A percentile compares a stretch with the other conserved stretches of the same genome.
Conservation (phyloP, 2,888 invertebrate species). For the Nysson spinosus region DNA sequence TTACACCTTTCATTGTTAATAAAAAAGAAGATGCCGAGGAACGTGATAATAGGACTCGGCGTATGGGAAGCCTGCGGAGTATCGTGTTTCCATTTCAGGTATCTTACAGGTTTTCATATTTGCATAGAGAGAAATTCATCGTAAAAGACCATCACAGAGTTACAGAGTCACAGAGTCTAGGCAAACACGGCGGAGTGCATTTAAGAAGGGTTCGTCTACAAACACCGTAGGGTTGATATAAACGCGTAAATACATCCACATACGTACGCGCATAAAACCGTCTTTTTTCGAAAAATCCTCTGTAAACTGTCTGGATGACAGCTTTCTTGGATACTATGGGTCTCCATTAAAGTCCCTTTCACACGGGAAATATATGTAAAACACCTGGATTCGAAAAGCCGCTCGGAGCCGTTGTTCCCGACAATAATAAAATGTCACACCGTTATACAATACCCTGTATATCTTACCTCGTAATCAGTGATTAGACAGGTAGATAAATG, state of each 20-base stretch:
- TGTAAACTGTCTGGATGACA: constrained; percentile 40
- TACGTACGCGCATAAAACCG: constrained; percentile 47
- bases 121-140: constrained; percentile 54
- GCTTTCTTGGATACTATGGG: constrained; percentile 22
- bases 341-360: constrained; percentile 20
- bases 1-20: too few relatives aligned
- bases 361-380: constrained; percentile 16
- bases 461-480: too few relatives aligned
- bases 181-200: constrained; percentile 51
- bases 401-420: neutral
- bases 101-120: constrained; percentile 38
- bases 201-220: constrained; percentile 47
- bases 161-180: constrained; percentile 43
- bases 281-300: constrained; percentile 51
- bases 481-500: too few relatives aligned
- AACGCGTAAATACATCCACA: constrained; percentile 26
- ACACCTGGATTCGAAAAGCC: constrained; percentile 22
- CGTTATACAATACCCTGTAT: too few relatives aligned
- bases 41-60: constrained; percentile 1
- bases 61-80: neutral
- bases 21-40: too few relatives aligned
- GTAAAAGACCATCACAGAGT: constrained; percentile 49
- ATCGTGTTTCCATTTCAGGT: constrained; percentile 7
- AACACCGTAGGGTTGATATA: constrained; percentile 40
- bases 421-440: too few relatives aligned